Conservation (phyloP, 1,140 invertebrate species). For the Cataglyphis hispanica region DNA sequence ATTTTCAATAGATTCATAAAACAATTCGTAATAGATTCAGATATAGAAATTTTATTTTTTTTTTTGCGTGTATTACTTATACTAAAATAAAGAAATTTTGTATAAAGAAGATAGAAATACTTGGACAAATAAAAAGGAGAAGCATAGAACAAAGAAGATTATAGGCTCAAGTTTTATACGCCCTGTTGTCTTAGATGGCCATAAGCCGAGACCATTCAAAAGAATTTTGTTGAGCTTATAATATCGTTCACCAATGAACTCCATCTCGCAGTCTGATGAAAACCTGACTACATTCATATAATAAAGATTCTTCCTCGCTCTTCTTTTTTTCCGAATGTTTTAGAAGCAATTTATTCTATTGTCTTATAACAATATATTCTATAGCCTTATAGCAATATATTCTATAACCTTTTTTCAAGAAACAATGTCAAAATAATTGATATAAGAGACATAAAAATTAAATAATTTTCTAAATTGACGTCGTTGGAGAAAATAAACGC, state of each 20-base stretch:
- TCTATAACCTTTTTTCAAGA: too few species aligned
- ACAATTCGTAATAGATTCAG: neutral
- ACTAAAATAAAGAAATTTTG: neutral
- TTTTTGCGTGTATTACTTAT: too few species aligned
- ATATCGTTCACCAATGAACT: constrained; percentile 11
- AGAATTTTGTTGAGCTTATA: constrained; percentile 29
- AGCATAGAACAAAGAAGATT: neutral
- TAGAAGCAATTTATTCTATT: neutral
- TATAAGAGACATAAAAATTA: neutral
- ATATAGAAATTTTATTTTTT: neutral
- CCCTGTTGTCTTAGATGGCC: constrained; percentile 4
- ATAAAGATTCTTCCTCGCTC: neutral
- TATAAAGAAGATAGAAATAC: neutral
- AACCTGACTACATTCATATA: neutral
- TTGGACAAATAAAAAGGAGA: constrained; percentile 9
- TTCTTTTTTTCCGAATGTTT: neutral
- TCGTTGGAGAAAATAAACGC: neutral
- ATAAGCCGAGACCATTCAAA: neutral
- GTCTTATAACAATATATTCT: too few species aligned
- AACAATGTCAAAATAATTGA: neutral
- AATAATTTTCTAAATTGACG: neutral
- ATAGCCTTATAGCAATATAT: too few species aligned
- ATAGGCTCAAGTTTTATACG: neutral
- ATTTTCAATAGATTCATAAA: neutral
- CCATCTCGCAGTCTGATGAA: neutral